Conservation (phyloP, 2,113 vertebrate species). For the Calidris pygmaea region DNA sequence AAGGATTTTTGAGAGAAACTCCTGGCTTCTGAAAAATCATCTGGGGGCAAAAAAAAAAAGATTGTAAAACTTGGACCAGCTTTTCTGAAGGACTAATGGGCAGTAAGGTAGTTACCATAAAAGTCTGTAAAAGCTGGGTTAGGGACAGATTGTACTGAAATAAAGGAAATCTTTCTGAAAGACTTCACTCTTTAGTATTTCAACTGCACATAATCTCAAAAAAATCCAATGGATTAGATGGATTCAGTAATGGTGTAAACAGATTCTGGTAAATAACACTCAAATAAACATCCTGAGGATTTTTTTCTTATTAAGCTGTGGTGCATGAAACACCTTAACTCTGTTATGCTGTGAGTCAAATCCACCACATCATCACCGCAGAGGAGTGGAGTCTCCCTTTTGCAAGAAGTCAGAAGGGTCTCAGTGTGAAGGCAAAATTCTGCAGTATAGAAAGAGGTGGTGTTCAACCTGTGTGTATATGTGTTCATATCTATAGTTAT, state of each 20-base stretch:
- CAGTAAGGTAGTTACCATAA: not conserved
- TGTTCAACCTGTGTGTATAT: not conserved
- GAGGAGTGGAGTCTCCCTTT: not conserved
- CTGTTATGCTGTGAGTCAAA: not conserved
- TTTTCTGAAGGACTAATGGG: not conserved
- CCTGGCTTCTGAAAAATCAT: conserved; percentile 21
- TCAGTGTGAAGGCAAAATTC: not conserved
- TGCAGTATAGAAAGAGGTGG: not conserved
- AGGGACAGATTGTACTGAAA: not conserved
- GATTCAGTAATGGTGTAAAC: not conserved
- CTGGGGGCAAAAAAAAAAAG: too few relatives aligned
- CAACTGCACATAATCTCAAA: not conserved
- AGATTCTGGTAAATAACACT: not conserved
- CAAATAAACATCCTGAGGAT: not conserved
- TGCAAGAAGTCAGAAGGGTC: not conserved
- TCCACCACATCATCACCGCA: not conserved
- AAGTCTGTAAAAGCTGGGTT: not conserved
- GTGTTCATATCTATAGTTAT: not conserved
- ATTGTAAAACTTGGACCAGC: not conserved
- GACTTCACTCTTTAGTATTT: not conserved
- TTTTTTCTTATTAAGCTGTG: not conserved
- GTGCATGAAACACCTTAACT: not conserved
- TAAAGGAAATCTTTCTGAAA: not conserved
- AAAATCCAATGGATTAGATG: not conserved
- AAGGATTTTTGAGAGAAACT: not conserved